Evolutionary conservation across 2,797 vertebrate genomes (phyloP).

Genomic region (Ptychadena robeensis): DNA sequence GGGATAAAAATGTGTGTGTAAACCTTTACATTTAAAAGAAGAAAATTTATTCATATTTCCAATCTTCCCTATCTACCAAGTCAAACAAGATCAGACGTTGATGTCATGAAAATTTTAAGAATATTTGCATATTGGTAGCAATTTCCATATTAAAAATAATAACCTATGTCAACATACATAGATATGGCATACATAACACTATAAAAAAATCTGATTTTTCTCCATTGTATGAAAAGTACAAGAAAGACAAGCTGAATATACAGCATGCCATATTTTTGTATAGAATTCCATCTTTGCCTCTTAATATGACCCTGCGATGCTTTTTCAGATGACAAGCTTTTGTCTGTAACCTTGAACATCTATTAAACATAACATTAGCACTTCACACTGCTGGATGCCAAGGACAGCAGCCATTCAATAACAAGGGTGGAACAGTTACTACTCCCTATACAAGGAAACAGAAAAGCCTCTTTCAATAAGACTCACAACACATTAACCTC

Average conservation of each 20-base stretch:
- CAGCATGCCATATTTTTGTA: not conserved
- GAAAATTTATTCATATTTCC: no score
- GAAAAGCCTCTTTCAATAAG: not conserved
- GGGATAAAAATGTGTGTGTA: no score
- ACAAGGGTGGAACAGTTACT: constrained; percentile 2
- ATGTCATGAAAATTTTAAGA: no score
- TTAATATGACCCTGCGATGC: not conserved
- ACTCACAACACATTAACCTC: not conserved
- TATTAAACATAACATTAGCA: constrained; percentile 15
- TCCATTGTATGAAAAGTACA: not conserved
- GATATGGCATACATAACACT: not conserved
- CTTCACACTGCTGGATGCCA: not conserved
- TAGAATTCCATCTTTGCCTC: not conserved
- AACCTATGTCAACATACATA: no score
- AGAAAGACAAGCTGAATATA: not conserved
- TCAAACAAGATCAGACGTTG: no score
- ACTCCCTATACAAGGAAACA: not conserved
- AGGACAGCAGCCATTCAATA: constrained; percentile 12
- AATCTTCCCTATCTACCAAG: no score
- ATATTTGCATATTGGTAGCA: no score
- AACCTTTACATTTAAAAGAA: no score
- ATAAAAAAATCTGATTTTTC: not conserved
- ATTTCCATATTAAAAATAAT: no score
- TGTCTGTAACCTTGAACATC: constrained; percentile 28
- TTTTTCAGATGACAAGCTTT: constrained; percentile 6